These are phyloP conservation scores for Anolis sagrei DNA, from an alignment of 2,113 vertebrate species.

Conservation along the genomic window DNA sequence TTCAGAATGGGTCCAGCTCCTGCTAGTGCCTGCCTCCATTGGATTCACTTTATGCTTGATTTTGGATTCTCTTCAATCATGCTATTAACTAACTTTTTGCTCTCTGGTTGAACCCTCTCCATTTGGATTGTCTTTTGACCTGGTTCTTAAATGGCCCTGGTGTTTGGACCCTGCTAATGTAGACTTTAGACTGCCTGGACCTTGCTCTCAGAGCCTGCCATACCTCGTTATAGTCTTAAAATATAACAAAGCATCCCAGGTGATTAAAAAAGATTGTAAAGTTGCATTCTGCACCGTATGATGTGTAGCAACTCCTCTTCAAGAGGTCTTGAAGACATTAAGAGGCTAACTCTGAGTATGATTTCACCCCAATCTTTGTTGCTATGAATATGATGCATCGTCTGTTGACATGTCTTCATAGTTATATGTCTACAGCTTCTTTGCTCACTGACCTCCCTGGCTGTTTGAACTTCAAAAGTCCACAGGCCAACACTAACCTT, in stretches of 20 bases:
- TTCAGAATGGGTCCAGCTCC: neutral
- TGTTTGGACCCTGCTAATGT: too few species aligned
- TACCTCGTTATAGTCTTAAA: neutral
- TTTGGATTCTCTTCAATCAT: neutral
- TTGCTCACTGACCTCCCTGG: neutral
- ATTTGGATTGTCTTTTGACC: neutral
- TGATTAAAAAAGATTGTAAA: neutral
- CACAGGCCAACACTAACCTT: neutral
- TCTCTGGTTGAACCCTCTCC: neutral
- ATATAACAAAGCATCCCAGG: neutral
- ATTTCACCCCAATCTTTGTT: neutral
- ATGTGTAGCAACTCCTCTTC: neutral
- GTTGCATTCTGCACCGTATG: neutral
- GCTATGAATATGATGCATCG: neutral
- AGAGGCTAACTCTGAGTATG: neutral
- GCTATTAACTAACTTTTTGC: neutral
- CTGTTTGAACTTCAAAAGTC: neutral
- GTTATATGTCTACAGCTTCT: neutral
- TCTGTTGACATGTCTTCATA: neutral
- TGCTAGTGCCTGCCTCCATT: neutral
- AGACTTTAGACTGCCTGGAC: neutral
- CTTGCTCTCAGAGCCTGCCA: neutral
- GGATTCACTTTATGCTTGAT: neutral
- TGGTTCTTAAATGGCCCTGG: neutral
- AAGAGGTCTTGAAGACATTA: neutral